Base-by-base conservation (phyloP, 2,888 invertebrate species). In the Hermodice carunculata region DNA sequence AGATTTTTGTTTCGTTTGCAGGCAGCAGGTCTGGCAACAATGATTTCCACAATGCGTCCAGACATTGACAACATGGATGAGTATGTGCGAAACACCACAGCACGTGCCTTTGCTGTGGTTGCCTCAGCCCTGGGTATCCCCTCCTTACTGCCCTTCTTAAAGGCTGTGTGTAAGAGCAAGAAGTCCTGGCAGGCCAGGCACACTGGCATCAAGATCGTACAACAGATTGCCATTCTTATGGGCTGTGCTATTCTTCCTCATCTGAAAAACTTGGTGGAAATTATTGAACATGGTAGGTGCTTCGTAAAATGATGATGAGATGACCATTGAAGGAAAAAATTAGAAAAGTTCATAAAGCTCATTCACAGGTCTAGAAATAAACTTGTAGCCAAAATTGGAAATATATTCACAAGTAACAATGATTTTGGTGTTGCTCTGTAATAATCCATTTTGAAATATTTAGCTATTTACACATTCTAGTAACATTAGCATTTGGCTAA, bases 21-120 rank as follows among this genome's bases (percentile, higher is more conserved):
- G 85, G 99, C 99, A 1, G 99, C 99, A 2, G 99, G 99, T 62
- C 88, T 99, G 61, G 99, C 99, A 3, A 99, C 99, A 17, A 99
- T 99, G 99, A 99, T 99, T 81, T 98, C 98, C 3, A 99, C 99
- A 0, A 99, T 99, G 99, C 90, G 99, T 84, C 99, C 99, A 0
- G 99, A 99, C 88, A 99, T 99, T 79, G 99, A 99, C 87, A 99
- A 99, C 85, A 98, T 98, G 79, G 98, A 98, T 86, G 98, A 98
- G 87, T 99, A 99, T 83, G 99, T 99, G 42, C 91, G 99, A 83
- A 99, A 99, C 86, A 99, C 99, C 0, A 99, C 99, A 0, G 99
- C 99, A 4, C 90, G 99, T 80, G 99, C 99, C 0, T 99, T 99
- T 87, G 99, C 99, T n/a, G 99, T 99, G 1, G 99, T 99, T 0